Percentiles rank a stretch among this genome's conserved stretches.
Evolutionary conservation across 2,888 invertebrate species (phyloP).

Genomic region (Agonopterix subpropinquella): DNA sequence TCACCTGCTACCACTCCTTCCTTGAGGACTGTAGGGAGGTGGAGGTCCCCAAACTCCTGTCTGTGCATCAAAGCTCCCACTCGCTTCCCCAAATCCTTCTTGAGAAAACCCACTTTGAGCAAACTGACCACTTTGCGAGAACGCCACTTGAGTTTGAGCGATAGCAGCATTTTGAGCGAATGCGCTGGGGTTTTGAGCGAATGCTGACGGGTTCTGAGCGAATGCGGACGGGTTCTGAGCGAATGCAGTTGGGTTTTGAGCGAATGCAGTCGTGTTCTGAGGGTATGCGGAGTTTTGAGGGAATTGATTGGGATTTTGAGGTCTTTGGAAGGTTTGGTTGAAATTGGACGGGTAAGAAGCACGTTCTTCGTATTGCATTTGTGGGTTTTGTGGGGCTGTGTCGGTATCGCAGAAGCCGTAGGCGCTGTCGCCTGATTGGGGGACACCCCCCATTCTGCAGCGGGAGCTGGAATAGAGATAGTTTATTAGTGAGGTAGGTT

Average conservation of each 20-base stretch:
- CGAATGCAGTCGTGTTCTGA: conserved; percentile 2
- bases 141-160: conserved; percentile 13
- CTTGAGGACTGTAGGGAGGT: conserved; percentile 90
- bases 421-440: conserved; percentile 84
- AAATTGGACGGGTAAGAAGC: conserved; percentile 37
- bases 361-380: conserved; percentile 34
- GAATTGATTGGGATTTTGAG: conserved; percentile 14
- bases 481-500: too few species aligned
- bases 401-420: conserved; percentile 82
- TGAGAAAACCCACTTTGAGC: conserved; percentile 28
- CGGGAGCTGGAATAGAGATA: conserved; percentile 51
- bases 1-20: conserved; percentile 61
- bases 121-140: conserved; percentile 15
- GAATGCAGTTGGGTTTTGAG: conserved; percentile 1
- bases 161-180: conserved; percentile 20
- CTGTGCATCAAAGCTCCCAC: conserved; percentile 72
- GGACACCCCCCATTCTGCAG: conserved; percentile 79
- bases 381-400: conserved; percentile 25
- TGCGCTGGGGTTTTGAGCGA: conserved; percentile 1
- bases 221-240: conserved; percentile 5
- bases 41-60: conserved; percentile 89
- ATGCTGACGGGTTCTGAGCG: conserved; percentile 1
- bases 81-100: conserved; percentile 75
- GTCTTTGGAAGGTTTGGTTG: conserved; percentile 18
- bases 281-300: conserved; percentile 11